phyloP scores from a whole-genome alignment of 2,888 invertebrate species.

The Drosophila putrida region DNA sequence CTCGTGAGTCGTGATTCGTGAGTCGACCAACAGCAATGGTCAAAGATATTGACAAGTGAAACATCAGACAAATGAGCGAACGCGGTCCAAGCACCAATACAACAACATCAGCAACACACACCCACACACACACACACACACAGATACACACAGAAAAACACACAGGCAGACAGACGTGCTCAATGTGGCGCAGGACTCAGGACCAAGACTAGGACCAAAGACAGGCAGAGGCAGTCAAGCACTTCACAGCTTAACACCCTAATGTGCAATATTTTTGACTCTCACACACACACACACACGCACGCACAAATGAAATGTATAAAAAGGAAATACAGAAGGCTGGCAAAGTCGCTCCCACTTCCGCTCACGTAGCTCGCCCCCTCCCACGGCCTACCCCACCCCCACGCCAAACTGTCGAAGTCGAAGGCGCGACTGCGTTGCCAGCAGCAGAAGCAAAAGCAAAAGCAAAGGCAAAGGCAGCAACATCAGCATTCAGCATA shows the following conservation, averaged over 20 bases:
- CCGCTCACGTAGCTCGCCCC: slow-evolving; percentile 26
- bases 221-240: slow-evolving; percentile 63
- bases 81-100: slow-evolving; percentile 32
- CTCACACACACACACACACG: slow-evolving; percentile 41
- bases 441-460: slow-evolving; percentile 32
- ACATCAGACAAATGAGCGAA: slow-evolving; percentile 61
- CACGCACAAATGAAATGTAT: slow-evolving; percentile 34
- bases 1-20: slow-evolving; percentile 13
- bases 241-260: slow-evolving; percentile 85
- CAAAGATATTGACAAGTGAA: slow-evolving; percentile 62
- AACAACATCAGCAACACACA: slow-evolving; percentile 1
- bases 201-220: slow-evolving; percentile 30
- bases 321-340: slow-evolving; percentile 55
- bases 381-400: background rate
- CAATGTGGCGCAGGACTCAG: slow-evolving; percentile 32
- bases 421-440: slow-evolving; percentile 56
- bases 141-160: slow-evolving; percentile 5
- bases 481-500: slow-evolving; percentile 9
- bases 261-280: slow-evolving; percentile 82
- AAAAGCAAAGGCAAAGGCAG: slow-evolving; percentile 11
- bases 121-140: slow-evolving; percentile 5
- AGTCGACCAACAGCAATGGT: slow-evolving; percentile 26
- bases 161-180: slow-evolving; percentile 31
- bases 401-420: slow-evolving; percentile 40
- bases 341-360: slow-evolving; percentile 36